Conservation (phyloP, 1,140 invertebrate species). For the Danaus melanippus region DNA sequence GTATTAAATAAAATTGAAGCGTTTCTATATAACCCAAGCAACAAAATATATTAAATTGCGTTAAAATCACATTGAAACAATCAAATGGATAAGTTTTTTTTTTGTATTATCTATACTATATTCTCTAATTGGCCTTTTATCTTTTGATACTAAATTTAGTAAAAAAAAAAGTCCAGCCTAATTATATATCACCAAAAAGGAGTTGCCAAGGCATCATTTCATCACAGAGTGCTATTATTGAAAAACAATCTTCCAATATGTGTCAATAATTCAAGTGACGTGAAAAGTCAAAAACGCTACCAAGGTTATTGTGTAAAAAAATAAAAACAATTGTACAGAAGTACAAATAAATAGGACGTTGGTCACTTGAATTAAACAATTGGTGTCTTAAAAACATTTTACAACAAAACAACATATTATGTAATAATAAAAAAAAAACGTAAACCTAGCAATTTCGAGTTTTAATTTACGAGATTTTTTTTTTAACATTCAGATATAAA, state of each 20-base stretch:
- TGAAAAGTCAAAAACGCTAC: not conserved
- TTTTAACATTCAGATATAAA: conserved; percentile 55
- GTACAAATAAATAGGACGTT: conserved; percentile 27
- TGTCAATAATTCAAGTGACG: conserved; percentile 26
- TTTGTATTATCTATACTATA: conserved; percentile 18
- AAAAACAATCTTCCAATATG: conserved; percentile 29
- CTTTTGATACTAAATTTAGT: conserved; percentile 24
- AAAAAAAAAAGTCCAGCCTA: conserved; percentile 23
- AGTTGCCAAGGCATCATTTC: conserved; percentile 52
- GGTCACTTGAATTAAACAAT: conserved; percentile 23
- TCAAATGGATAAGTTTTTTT: conserved; percentile 6
- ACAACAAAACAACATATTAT: conserved; percentile 38
- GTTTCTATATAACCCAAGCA: not conserved
- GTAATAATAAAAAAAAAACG: conserved; percentile 34
- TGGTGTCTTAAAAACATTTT: conserved; percentile 31
- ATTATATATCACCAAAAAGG: conserved; percentile 36
- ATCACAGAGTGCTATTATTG: conserved; percentile 58
- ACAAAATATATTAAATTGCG: conserved; percentile 6
- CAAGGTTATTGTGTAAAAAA: too few relatives aligned
- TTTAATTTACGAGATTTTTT: conserved; percentile 38
- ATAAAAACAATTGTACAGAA: conserved; percentile 2
- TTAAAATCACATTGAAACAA: not conserved
- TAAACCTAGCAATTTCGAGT: conserved; percentile 52
- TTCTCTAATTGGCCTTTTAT: conserved; percentile 19
- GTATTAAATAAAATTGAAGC: not conserved